Evolutionary conservation across 2,113 vertebrate species (phyloP).

Genomic region (Vicugna pacos): DNA sequence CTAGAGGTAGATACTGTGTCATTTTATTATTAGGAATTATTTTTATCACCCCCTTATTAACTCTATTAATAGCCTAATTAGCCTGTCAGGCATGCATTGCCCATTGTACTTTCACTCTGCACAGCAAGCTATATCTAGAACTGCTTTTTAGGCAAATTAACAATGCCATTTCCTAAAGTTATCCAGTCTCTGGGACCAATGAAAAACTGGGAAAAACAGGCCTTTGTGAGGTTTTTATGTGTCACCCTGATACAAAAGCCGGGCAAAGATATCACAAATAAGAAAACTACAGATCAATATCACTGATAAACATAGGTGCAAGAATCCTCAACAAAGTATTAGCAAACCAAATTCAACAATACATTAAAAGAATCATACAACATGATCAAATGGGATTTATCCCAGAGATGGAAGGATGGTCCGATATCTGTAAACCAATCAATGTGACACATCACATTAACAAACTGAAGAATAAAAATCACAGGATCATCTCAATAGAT

Average conservation of each 20-base stretch:
- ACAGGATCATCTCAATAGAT: too few species aligned
- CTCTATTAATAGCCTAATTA: conserved; percentile 25
- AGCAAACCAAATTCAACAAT: too few species aligned
- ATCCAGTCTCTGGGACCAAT: background rate
- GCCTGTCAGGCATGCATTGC: background rate
- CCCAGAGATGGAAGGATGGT: too few species aligned
- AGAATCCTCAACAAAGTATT: too few species aligned
- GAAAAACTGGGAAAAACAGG: background rate
- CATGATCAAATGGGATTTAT: too few species aligned
- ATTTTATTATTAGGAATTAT: conserved; percentile 58
- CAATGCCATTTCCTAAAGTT: conserved; percentile 5
- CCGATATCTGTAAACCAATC: too few species aligned
- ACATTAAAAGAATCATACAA: too few species aligned
- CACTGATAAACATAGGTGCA: too few species aligned
- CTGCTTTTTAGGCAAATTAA: conserved; percentile 20
- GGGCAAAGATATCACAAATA: too few species aligned
- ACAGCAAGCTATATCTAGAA: background rate
- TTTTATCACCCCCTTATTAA: conserved; percentile 24
- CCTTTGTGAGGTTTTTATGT: background rate
- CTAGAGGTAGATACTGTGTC: background rate
- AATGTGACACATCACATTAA: too few species aligned
- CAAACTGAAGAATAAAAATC: too few species aligned
- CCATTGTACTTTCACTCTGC: background rate
- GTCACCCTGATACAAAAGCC: background rate
- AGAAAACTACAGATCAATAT: too few species aligned